These are phyloP conservation scores for Pammene fasciana DNA, from an alignment of 2,888 invertebrate species.

Conservation along the genomic window DNA sequence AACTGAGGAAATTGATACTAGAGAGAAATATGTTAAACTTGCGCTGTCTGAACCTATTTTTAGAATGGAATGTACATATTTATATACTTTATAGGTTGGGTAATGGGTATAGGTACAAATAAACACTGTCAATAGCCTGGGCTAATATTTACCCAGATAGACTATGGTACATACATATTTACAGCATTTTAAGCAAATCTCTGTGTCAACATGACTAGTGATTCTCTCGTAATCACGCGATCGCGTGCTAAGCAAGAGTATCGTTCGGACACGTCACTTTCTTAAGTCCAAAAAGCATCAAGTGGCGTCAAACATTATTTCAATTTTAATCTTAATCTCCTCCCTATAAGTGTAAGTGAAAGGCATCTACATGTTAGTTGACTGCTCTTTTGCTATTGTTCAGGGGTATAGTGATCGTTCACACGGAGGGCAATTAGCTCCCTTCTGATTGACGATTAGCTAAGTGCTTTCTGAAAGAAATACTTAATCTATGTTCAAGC, in stretches of 20 bases:
- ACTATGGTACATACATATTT: neutral
- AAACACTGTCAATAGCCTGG: no score
- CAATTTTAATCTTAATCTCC: constrained; percentile 1
- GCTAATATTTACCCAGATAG: neutral
- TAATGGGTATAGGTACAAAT: no score
- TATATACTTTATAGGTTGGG: no score
- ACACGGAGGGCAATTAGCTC: constrained; percentile 39
- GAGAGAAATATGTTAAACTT: neutral
- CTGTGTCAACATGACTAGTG: constrained; percentile 40
- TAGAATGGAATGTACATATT: no score
- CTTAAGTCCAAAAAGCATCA: neutral
- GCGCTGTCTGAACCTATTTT: no score
- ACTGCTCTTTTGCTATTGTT: neutral
- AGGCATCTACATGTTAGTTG: neutral
- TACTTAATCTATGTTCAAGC: constrained; percentile 38
- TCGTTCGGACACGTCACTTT: constrained; percentile 29
- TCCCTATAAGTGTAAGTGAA: neutral
- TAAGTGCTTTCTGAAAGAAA: constrained; percentile 42
- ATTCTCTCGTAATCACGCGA: constrained; percentile 38
- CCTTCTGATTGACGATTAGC: constrained; percentile 42
- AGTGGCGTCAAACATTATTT: neutral
- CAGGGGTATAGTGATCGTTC: constrained; percentile 36
- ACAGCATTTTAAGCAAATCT: constrained; percentile 27
- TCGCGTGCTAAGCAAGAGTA: constrained; percentile 37
- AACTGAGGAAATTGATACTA: neutral